Base-by-base conservation (phyloP, 2,797 vertebrate species). In the Sebastes cheni region DNA sequence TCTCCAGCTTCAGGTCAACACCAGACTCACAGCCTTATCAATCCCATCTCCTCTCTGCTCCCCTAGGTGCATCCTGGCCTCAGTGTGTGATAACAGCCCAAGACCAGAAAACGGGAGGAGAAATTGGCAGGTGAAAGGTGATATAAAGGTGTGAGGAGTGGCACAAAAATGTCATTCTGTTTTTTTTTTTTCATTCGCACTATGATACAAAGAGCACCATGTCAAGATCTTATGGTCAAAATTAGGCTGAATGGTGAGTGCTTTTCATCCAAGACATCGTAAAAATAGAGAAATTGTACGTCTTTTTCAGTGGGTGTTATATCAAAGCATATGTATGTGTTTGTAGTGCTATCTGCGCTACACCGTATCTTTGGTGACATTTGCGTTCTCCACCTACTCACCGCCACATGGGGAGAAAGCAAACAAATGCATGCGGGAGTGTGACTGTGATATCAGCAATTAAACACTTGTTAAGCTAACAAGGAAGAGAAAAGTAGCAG, bases 361-460 rank as follows among this genome's bases (percentile, higher is more conserved):
- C 77, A 79, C 70, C 67, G 67, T 79, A 88, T 64, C 59, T 3
- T 20, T 39, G 10, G 77, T 88, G 80, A 89, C 82, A 77, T 91
- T 86, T 82, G 81, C 27, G 27, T 86, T 85, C 81, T 80, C 85
- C 83, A 79, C 88, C 88, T 81, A 87, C 90, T 77, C 83, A 65
- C 46, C 12, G 56, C 78, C 88, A 85, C 91, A 78, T 72, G 80
- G 81, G 65, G 76, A 58, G 80, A 82, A 61, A 81, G 75, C 72
- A 85, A 83, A 88, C 83, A 85, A 80, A 86, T 34, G 67, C 39
- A 62, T 27, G 67, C 54, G 74, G 77, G 66, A 77, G 72, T 89
- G 87, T 64, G 85, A 85, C 80, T 34, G 72, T 74, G 80, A 82
- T 66, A 80, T 80, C 67, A 60, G 70, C 64, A 72, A 77, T 81